These are phyloP conservation scores for Macaria notata DNA, from an alignment of 2,888 invertebrate genomes.

Conservation along the genomic window DNA sequence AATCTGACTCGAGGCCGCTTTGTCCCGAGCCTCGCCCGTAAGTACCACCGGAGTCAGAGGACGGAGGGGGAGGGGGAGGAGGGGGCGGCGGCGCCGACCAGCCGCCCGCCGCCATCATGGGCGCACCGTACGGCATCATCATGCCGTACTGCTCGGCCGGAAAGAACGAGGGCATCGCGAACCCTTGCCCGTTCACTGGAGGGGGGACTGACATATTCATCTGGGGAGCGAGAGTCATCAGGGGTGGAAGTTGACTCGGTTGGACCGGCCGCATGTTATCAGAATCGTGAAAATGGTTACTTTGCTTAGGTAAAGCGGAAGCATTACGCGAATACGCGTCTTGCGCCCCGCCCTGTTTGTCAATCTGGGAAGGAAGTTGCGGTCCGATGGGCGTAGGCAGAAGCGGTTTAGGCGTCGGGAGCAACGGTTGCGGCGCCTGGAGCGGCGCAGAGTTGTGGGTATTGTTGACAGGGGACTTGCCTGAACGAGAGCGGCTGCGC, in stretches of 20 bases:
- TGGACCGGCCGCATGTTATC: slow-evolving; percentile 23
- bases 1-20: slow-evolving; percentile 74
- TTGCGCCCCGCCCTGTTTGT: slow-evolving; percentile 46
- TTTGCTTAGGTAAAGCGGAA: slow-evolving; percentile 1
- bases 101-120: slow-evolving; percentile 50
- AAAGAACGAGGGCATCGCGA: slow-evolving; percentile 66
- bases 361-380: slow-evolving; percentile 47
- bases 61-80: slow-evolving; percentile 67
- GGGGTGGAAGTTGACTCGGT: slow-evolving; percentile 59
- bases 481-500: slow-evolving; percentile 77
- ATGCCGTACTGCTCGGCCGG: slow-evolving; percentile 70
- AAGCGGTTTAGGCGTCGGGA: slow-evolving; percentile 55
- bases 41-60: slow-evolving; percentile 53
- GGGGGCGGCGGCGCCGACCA: slow-evolving; percentile 67
- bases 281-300: slow-evolving; percentile 3
- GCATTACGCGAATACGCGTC: slow-evolving; percentile 39
- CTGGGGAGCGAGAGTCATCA: slow-evolving; percentile 70
- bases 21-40: slow-evolving; percentile 67
- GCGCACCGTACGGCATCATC: slow-evolving; percentile 59
- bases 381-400: slow-evolving; percentile 63
- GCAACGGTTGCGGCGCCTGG: slow-evolving; percentile 50
- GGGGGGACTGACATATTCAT: slow-evolving; percentile 69
- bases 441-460: slow-evolving; percentile 54
- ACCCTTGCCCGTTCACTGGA: slow-evolving; percentile 61
- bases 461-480: slow-evolving; percentile 76